Conservation (phyloP, 2,113 vertebrate genomes). For the Oostethus manadensis region DNA sequence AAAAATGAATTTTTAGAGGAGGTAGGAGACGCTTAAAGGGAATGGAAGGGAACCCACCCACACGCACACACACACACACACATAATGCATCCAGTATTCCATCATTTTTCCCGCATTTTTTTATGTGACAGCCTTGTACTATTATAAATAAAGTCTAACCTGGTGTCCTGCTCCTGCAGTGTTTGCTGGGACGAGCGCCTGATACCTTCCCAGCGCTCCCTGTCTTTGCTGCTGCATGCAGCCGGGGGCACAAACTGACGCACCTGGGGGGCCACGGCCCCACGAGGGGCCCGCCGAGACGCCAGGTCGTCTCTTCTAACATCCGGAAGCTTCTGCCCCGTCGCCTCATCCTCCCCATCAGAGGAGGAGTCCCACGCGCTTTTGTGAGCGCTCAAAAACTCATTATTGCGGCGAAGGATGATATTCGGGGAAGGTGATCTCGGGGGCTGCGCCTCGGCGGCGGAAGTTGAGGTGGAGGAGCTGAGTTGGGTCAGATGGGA, state of each 20-base stretch:
- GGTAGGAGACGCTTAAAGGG: conserved; percentile 11
- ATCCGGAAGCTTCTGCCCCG: conserved; percentile 76
- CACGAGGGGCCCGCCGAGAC: conserved; percentile 76
- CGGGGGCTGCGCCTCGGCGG: conserved; percentile 62
- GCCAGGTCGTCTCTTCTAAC: conserved; percentile 90
- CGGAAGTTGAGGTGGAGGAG: conserved; percentile 12
- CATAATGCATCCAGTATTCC: neutral
- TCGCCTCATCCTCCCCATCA: conserved; percentile 67
- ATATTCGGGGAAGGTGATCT: conserved; percentile 71
- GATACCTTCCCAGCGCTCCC: conserved; percentile 72
- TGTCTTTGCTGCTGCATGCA: conserved; percentile 72
- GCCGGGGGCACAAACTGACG: conserved; percentile 78
- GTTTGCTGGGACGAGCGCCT: conserved; percentile 72
- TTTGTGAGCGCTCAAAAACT: conserved; percentile 73
- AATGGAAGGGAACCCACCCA: conserved; percentile 10
- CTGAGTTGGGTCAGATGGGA: conserved; percentile 41
- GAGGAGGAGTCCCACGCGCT: conserved; percentile 72
- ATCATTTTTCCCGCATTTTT: too few species aligned
- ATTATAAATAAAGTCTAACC: too few species aligned
- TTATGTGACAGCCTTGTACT: too few species aligned
- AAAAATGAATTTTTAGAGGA: conserved; percentile 22
- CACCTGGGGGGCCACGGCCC: conserved; percentile 66
- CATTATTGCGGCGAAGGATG: conserved; percentile 82
- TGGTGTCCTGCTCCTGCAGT: conserved; percentile 64
- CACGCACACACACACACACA: neutral